Evolutionary conservation across 1,140 invertebrate genomes (phyloP), one percentile per base, ranked within the genome.

Genomic region (Nebria ingens): DNA sequence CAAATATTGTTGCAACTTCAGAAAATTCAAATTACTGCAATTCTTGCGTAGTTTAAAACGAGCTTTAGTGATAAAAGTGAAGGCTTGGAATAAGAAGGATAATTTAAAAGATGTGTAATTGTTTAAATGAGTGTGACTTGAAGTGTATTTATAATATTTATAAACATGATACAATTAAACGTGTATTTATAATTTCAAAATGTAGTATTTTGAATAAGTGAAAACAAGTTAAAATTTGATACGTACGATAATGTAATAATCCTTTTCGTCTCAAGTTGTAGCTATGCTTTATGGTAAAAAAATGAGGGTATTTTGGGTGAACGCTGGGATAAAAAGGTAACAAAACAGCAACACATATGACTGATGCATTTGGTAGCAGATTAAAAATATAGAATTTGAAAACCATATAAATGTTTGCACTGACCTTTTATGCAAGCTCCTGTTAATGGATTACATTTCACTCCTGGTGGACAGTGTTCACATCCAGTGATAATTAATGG

Each of bases 401-500:
- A 56, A 55, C 21, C 19, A 59, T 56, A 72, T 68, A 60, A 11
- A n/a, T n/a, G n/a, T 6, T 17, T 45, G 40, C 69, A 79, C 79
- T 75, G 80, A 86, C 88, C 87, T 83, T 86, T 82, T 58, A 86
- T 79, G 68, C 88, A 91, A 52, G 81, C 84, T 17, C 85, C 85
- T 4, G 85, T 87, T 50, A 79, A 76, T 34, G 81, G 79, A 71
- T 90, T 83, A 60, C 88, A 91, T 17, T 77, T 74, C 19, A 82
- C 79, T 55, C 86, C 87, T 25, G 81, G 76, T 56, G 86, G 83
- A 69, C 88, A 90, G 60, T 88, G 83, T 13, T 81, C 79, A 66
- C 87, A 91, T 34, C 75, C 77, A 50, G 73, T 61, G 60, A 60
- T 58, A 57, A 64, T 52, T 57, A 61, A 56, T 19, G 64, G 60